phyloP scores from a whole-genome alignment of 2,888 invertebrate genomes.

The Cheilosia urbana region DNA sequence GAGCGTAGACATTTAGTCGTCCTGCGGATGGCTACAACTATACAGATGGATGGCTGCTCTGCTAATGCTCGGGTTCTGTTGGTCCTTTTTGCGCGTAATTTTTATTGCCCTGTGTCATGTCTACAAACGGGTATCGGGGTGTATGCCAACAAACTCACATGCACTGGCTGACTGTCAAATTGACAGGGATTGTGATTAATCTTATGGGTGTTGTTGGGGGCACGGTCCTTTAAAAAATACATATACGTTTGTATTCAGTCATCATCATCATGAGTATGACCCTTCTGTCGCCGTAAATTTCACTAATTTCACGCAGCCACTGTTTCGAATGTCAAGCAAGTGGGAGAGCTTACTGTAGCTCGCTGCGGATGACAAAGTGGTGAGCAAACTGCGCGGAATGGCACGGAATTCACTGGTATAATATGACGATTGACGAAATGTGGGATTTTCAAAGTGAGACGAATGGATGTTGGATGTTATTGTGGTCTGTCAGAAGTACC shows the following conservation, averaged over 20 bases:
- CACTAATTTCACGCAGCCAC: conserved; percentile 42
- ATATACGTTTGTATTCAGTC: neutral
- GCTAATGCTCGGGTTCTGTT: conserved; percentile 37
- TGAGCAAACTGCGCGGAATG: conserved; percentile 7
- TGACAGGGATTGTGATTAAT: conserved; percentile 64
- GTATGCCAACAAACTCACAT: neutral
- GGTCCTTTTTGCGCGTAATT: conserved; percentile 65
- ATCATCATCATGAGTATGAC: neutral
- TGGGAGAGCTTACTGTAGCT: conserved; percentile 16
- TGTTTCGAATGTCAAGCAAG: conserved; percentile 36
- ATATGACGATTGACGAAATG: neutral
- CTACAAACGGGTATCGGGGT: conserved; percentile 10
- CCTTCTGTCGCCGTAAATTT: conserved; percentile 19
- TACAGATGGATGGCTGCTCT: conserved; percentile 40
- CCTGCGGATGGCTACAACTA: conserved; percentile 46
- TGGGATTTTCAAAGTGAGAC: neutral
- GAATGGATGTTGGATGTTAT: neutral
- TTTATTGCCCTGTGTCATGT: conserved; percentile 46
- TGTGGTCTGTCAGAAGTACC: neutral
- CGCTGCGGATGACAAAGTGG: neutral
- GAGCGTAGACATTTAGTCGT: conserved; percentile 69
- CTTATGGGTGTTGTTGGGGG: conserved; percentile 53
- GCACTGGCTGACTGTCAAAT: conserved; percentile 34
- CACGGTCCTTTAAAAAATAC: conserved; percentile 32
- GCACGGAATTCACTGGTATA: neutral